Conservation (phyloP, 2,888 invertebrate genomes). For the Cetonia aurata region DNA sequence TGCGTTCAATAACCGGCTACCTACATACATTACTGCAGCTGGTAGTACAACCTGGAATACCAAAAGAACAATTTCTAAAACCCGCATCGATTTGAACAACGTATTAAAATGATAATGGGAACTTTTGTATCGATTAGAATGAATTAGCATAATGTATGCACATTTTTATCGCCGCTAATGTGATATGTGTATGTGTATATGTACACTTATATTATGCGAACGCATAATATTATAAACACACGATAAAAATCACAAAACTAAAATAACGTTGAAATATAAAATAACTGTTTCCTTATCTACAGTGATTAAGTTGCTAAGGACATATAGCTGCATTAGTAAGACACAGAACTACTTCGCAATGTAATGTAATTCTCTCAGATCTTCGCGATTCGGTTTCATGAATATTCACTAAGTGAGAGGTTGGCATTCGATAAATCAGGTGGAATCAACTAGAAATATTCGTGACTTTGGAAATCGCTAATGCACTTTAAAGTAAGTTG, state of each 20-base stretch:
- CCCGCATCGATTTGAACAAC: constrained; percentile 32
- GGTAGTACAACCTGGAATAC: not conserved
- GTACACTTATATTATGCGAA: constrained; percentile 16
- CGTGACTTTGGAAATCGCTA: constrained; percentile 53
- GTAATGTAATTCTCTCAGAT: constrained; percentile 49
- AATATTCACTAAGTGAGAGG: constrained; percentile 52
- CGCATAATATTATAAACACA: constrained; percentile 27
- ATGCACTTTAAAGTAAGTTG: constrained; percentile 49
- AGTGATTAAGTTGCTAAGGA: constrained; percentile 44
- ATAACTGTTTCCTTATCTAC: constrained; percentile 38
- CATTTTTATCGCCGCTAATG: constrained; percentile 32
- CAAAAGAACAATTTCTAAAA: constrained; percentile 17
- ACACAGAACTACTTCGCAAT: constrained; percentile 44
- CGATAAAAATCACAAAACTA: constrained; percentile 31
- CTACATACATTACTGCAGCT: not conserved
- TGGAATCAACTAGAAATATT: constrained; percentile 50
- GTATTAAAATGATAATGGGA: constrained; percentile 35
- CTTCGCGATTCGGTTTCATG: constrained; percentile 50
- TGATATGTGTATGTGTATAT: constrained; percentile 18
- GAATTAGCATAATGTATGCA: constrained; percentile 38
- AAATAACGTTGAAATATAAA: constrained; percentile 39
- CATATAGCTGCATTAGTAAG: constrained; percentile 47
- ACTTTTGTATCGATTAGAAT: constrained; percentile 33
- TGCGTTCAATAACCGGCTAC: no score
- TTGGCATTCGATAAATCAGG: constrained; percentile 51